Base-by-base conservation (phyloP, 2,888 invertebrate genomes). In the Escarpia spicata region DNA sequence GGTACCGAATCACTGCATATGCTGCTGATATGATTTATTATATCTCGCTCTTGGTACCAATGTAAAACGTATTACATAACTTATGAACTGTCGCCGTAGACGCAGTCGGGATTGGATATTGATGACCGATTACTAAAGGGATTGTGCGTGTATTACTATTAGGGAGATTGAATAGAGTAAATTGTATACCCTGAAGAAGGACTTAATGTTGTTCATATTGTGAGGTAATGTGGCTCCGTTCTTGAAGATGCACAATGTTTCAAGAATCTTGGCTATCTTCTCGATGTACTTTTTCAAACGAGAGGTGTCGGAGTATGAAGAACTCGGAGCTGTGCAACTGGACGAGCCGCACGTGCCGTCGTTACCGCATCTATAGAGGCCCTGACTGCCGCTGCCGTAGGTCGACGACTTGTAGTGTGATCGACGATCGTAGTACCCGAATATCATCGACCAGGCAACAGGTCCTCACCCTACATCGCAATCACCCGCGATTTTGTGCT, bases 401-500 rank as follows among this genome's bases (percentile, higher is more conserved):
- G 43, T 91, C 4, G 60, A 75, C 12, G 92, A 8, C 44, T 92
- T 90, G 15, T 37, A 58, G 90, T 93, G 93, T 10, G 92, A 92
- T 19, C 93, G 75, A 75, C 75, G 75, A 26, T 75, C 75, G 75
- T 75, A 75, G 75, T 75, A 75, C 19, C 75, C 75, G 75, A 75
- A 75, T 26, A 75, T 26, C 75, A 75, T 75, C n/a, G 75, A 15
- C 75, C 75, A 75, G 6, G 93, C 93, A 58, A 93, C 93, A 10
- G 93, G 93, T 9, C 93, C 93, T 75, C 93, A 93, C 15, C 93
- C 93, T 45, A 93, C 93, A 60, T 45, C 2, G 90, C 92, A 92
- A n/a, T 37, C 52, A n/a, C 37, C 44, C n/a, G 45, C 60, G 75
- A n/a, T 60, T 44, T 90, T 43, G 44, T 92, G 92, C 91, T 93